Base-by-base conservation (phyloP, 2,797 vertebrate genomes). In the Fratercula arctica region DNA sequence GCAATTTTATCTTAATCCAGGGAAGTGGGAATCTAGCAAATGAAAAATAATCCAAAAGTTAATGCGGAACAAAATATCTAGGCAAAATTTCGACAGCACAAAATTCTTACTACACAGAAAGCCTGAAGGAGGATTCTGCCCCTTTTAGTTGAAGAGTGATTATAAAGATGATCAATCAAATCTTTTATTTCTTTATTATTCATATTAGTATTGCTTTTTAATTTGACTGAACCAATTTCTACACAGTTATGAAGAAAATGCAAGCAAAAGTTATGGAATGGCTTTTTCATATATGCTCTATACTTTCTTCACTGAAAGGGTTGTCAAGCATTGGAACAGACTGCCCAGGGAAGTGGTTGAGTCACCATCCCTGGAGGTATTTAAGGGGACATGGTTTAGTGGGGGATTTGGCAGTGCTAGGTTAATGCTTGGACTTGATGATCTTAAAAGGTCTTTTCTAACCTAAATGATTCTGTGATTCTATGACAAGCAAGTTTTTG, bases 1-100 rank as follows among this genome's bases (percentile, higher is more conserved):
- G 88, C 83, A 87, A 87, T 89, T 97, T 93, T 95, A 95, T 96
- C 90, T 95, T 96, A 95, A 96, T 97, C 94, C 77, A 68, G 41
- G 24, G 43, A 75, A 79, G 48, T 41, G 17, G n/a, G 60, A 88
- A 86, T 87, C 54, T 70, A 89, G 45, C 41, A 96, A 95, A 95
- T 83, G 48, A 88, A 94, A 95, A 96, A 85, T 94, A 95, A 96
- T 95, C 74, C 91, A 90, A 93, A 93, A 96, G 67, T 50, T 90
- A 86, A 87, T 51, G 70, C 0, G 1, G 59, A 95, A 90, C 63
- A 91, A 92, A 96, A 70, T 89, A 89, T 39, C 61, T 41, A 60
- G 56, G 48, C n/a, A 91, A 90, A 89, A 95, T 85, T 74, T 78
- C 17, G 41, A 57, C 68, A 85, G 35, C 0, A 0, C 25, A 87